Percentiles rank a stretch among this genome's conserved stretches.
phyloP scores from a whole-genome alignment of 2,888 invertebrate species.

The Mesorhabditis spiculigera region DNA sequence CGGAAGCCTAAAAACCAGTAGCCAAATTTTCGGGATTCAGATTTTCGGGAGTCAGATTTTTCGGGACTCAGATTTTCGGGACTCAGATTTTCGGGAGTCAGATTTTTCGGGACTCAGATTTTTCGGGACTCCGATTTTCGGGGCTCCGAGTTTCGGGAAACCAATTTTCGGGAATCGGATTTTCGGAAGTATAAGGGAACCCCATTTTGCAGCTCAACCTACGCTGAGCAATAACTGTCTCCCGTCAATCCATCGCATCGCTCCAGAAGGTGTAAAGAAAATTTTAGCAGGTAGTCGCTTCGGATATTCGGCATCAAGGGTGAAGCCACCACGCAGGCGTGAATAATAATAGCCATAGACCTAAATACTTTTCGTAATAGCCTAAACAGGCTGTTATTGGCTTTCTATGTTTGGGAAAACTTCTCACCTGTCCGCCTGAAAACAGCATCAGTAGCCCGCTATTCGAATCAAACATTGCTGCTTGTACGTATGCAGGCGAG shows the following conservation, averaged over 20 bases:
- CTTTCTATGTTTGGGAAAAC: not conserved
- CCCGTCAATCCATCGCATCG: slow-evolving; percentile 50
- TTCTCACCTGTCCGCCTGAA: slow-evolving; percentile 34
- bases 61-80: no score
- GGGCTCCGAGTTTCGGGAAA: not conserved
- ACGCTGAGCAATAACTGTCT: slow-evolving; percentile 50
- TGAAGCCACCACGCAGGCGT: slow-evolving; percentile 33
- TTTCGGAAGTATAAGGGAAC: no score
- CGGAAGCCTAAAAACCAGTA: no score
- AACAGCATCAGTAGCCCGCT: slow-evolving; percentile 44
- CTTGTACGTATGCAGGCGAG: slow-evolving; percentile 30
- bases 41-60: no score
- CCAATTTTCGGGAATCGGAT: no score
- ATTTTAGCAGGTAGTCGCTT: slow-evolving; percentile 43
- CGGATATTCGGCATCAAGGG: slow-evolving; percentile 44
- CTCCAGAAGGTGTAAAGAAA: slow-evolving; percentile 43
- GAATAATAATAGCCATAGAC: slow-evolving; percentile 48
- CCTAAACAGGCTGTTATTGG: no score
- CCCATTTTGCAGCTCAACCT: slow-evolving; percentile 1
- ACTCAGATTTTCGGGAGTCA: no score
- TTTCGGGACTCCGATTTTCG: not conserved
- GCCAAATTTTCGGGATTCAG: no score
- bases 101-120: no score
- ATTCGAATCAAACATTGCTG: slow-evolving; percentile 36
- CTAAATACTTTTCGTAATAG: slow-evolving; percentile 11